Evolutionary conservation across 2,888 invertebrate species (phyloP).

Genomic region (Xestia xanthographa): DNA sequence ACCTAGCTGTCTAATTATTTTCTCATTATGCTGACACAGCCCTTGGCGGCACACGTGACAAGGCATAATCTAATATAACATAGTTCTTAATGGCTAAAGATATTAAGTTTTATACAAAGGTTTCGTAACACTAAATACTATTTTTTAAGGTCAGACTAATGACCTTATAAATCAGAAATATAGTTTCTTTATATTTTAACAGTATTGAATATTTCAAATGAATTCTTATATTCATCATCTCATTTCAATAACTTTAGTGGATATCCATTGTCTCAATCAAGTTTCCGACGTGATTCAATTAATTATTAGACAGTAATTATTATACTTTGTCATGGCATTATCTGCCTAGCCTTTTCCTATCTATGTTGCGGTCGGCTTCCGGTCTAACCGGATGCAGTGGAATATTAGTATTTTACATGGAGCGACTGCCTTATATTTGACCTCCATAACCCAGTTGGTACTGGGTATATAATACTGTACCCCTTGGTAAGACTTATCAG

Average conservation of each 20-base stretch:
- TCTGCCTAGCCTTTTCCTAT: too few relatives aligned
- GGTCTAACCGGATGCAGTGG: too few relatives aligned
- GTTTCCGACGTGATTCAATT: neutral
- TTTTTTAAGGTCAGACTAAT: neutral
- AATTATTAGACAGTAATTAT: too few relatives aligned
- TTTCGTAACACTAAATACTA: neutral
- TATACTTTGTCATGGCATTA: neutral
- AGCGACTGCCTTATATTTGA: too few relatives aligned
- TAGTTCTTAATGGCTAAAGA: slow-evolving; percentile 47
- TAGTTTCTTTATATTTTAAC: neutral
- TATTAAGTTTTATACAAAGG: slow-evolving; percentile 6
- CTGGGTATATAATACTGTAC: too few relatives aligned
- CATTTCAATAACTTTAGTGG: too few relatives aligned
- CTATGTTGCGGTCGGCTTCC: too few relatives aligned
- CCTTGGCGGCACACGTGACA: slow-evolving; percentile 59
- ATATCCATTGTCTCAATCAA: neutral
- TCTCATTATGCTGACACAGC: slow-evolving; percentile 63
- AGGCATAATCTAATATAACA: slow-evolving; percentile 62
- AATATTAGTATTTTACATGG: too few relatives aligned
- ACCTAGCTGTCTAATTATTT: slow-evolving; percentile 55
- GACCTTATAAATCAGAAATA: neutral
- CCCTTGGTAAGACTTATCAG: too few relatives aligned
- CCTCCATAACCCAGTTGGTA: too few relatives aligned
- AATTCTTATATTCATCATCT: neutral
- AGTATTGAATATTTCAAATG: neutral